Base-by-base conservation (phyloP, 2,113 vertebrate genomes). In the Corynorhinus townsendii region DNA sequence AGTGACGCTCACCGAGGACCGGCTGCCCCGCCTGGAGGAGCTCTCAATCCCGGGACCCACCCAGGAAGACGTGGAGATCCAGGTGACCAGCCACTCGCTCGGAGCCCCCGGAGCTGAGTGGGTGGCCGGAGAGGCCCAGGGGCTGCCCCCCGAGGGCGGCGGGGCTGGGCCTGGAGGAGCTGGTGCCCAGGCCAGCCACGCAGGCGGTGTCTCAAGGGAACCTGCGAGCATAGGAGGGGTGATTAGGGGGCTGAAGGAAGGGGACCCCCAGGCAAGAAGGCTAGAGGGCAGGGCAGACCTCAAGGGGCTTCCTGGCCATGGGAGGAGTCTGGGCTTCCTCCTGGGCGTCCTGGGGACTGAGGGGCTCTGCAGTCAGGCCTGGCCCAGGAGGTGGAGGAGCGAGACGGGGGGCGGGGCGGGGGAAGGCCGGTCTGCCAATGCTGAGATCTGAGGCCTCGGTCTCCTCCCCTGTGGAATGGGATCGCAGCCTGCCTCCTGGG, bases 1-100 rank as follows among this genome's bases (percentile, higher is more conserved):
- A 62, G 98, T 99, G 77, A 97, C 98, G 76, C 98, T 99, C 90
- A 98, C 98, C 0, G 59, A 97, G 85, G 98, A 99, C 89, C 98
- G 98, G 87, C 97, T 99, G 96, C 99, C 99, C 15, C 97, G 83
- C 75, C 98, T 95, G 54, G 99, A 99, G 96, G 99, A 99, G 96
- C 75, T 99, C 94, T 95, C 66, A 3, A 87, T 99, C 73, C 96
- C 96, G 56, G 99, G 99, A 47, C 99, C 99, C 16, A 92, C 98
- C 12, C 87, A 47, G 93, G 97, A 99, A 20, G 98, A 98, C 81
- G 96, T 98, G 71, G 98, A 99, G 95, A 97, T 99, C 95, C 99
- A 99, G 99, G 99, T 99, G 62, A 82, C 43, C 43, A 0, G 35
- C 3, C 5, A 14, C 15, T 30, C 14, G 2, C 4, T 30, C 2